These are phyloP conservation scores for Calephelis virginiensis DNA, from an alignment of 1,140 invertebrate genomes.

Conservation along the genomic window DNA sequence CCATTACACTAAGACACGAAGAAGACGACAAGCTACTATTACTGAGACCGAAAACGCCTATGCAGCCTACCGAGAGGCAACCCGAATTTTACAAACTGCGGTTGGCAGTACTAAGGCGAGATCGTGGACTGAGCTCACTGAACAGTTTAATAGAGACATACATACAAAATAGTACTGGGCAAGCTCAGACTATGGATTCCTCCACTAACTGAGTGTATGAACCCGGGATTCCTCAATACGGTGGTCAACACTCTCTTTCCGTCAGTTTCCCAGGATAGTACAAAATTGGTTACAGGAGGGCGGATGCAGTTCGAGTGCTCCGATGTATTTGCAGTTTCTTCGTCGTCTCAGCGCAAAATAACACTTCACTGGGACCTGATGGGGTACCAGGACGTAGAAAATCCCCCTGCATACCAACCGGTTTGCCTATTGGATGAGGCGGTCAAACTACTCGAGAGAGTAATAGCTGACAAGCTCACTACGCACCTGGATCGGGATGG, in stretches of 20 bases:
- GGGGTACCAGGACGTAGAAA: conserved; percentile 23
- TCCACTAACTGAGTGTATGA: background rate
- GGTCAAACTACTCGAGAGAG: conserved; percentile 21
- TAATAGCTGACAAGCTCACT: conserved; percentile 1
- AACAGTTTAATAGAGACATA: conserved; percentile 11
- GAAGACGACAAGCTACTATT: background rate
- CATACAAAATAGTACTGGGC: no score
- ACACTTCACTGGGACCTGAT: conserved; percentile 26
- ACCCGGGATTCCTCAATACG: conserved; percentile 5
- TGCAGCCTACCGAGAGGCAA: conserved; percentile 16
- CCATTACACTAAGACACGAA: background rate
- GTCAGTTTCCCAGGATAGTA: no score
- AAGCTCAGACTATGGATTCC: background rate
- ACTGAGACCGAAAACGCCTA: background rate
- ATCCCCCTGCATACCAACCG: conserved; percentile 11
- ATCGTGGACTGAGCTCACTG: conserved; percentile 11
- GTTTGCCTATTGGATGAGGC: conserved; percentile 10
- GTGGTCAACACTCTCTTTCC: conserved; percentile 17
- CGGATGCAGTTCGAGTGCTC: background rate
- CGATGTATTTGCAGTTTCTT: conserved; percentile 4
- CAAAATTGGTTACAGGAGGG: background rate
- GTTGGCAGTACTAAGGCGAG: conserved; percentile 8
- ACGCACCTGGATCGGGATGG: background rate
- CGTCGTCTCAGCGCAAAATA: background rate
- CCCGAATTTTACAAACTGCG: conserved; percentile 7